phyloP scores from a whole-genome alignment of 2,888 invertebrate genomes.

The Rhingia campestris region DNA sequence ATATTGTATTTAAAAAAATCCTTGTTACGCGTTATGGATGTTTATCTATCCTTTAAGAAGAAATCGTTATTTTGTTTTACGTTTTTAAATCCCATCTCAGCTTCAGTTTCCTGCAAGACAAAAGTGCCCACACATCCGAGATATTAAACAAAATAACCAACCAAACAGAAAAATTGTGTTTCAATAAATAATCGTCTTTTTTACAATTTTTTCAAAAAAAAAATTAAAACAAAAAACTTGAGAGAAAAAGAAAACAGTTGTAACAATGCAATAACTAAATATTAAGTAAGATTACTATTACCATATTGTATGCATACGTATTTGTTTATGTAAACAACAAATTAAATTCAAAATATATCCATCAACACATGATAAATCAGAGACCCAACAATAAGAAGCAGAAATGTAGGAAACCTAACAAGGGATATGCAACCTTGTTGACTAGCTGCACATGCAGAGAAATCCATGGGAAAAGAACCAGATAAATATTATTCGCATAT shows the following conservation, averaged over 20 bases:
- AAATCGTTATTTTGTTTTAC: constrained; percentile 68
- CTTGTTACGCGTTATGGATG: constrained; percentile 68
- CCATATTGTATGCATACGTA: constrained; percentile 38
- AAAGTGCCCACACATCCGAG: constrained; percentile 13
- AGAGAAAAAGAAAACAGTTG: constrained; percentile 63
- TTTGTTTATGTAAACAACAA: constrained; percentile 30
- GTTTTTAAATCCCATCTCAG: constrained; percentile 49
- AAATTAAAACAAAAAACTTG: constrained; percentile 21
- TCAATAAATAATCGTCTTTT: constrained; percentile 50
- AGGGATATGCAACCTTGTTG: constrained; percentile 25
- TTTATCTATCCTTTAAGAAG: constrained; percentile 64
- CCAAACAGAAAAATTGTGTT: constrained; percentile 38
- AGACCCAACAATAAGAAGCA: constrained; percentile 23
- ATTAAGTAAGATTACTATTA: constrained; percentile 64
- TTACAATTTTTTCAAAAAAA: constrained; percentile 30
- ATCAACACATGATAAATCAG: constrained; percentile 15
- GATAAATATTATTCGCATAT: constrained; percentile 65
- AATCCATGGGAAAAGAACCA: constrained; percentile 37
- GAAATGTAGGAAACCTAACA: constrained; percentile 13
- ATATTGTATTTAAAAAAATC: constrained; percentile 44
- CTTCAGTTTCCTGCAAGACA: constrained; percentile 31
- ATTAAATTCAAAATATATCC: constrained; percentile 2
- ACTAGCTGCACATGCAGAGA: background rate
- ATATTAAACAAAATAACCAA: constrained; percentile 36
- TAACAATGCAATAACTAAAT: constrained; percentile 72